These are phyloP conservation scores for Aselliscus stoliczkanus DNA, from an alignment of 2,797 vertebrate genomes.

Conservation along the genomic window DNA sequence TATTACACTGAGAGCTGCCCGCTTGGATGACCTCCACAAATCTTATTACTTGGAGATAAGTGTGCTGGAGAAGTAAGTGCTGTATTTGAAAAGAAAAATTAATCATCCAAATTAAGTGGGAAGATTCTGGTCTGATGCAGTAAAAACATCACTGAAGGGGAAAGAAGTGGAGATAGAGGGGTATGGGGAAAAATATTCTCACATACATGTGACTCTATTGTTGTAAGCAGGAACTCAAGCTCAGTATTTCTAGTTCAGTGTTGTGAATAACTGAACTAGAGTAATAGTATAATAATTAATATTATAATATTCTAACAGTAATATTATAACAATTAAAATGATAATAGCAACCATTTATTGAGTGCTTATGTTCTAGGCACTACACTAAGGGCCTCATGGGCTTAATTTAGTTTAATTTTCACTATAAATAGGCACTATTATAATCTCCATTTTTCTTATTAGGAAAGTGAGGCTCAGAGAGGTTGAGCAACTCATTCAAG, in stretches of 20 bases:
- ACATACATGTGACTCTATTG: not conserved
- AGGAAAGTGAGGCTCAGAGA: not conserved
- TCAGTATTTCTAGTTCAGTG: not conserved
- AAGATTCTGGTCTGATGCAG: not conserved
- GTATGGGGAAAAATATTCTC: not conserved
- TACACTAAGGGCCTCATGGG: not conserved
- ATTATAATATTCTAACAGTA: not conserved
- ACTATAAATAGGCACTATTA: not conserved
- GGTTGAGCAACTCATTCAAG: not conserved
- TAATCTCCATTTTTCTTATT: not conserved
- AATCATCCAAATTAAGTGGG: conserved; percentile 49
- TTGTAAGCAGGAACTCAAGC: not conserved
- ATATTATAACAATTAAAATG: not conserved
- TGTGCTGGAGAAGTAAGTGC: conserved; percentile 11
- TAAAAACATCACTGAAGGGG: not conserved
- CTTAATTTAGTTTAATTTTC: not conserved
- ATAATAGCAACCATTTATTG: not conserved
- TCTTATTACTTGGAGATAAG: conserved; percentile 6
- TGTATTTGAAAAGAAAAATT: conserved; percentile 50
- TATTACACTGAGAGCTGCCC: not conserved
- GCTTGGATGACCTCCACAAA: conserved; percentile 45
- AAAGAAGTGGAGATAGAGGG: not conserved
- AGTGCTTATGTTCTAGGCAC: not conserved
- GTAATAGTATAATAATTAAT: not conserved
- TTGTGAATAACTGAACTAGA: not conserved